Conservation (phyloP, 2,113 vertebrate genomes). For the Anseranas semipalmata region DNA sequence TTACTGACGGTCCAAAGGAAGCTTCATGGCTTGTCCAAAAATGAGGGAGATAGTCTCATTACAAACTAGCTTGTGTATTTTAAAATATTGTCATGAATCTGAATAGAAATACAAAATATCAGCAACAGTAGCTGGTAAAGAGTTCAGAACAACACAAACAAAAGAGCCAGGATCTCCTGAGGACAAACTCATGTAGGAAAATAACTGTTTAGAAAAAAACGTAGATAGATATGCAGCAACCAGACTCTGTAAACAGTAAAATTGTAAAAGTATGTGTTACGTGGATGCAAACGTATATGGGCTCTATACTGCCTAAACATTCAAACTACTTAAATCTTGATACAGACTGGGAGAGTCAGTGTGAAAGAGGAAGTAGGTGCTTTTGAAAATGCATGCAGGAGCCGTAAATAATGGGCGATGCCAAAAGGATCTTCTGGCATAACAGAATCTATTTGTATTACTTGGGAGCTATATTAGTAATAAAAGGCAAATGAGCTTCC, state of each 20-base stretch:
- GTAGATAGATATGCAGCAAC: neutral
- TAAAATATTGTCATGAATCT: neutral
- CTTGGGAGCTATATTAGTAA: neutral
- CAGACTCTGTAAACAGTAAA: neutral
- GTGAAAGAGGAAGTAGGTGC: neutral
- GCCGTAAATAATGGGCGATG: neutral
- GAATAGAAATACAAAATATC: neutral
- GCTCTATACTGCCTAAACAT: neutral
- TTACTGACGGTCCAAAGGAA: neutral
- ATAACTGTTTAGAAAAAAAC: neutral
- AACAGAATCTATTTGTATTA: neutral
- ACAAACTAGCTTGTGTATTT: neutral
- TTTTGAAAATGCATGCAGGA: neutral
- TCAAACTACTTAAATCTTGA: neutral
- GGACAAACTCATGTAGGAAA: neutral
- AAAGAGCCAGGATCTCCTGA: neutral
- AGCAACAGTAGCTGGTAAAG: neutral
- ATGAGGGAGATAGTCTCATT: fast-evolving
- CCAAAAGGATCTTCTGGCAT: neutral
- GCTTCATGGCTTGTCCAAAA: neutral
- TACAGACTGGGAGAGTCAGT: neutral
- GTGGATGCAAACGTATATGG: neutral
- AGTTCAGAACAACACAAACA: neutral
- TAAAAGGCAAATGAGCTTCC: neutral
- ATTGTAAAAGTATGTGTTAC: neutral